Base-by-base conservation (phyloP, 2,113 vertebrate species). In the Apistogramma diplotaenia region DNA sequence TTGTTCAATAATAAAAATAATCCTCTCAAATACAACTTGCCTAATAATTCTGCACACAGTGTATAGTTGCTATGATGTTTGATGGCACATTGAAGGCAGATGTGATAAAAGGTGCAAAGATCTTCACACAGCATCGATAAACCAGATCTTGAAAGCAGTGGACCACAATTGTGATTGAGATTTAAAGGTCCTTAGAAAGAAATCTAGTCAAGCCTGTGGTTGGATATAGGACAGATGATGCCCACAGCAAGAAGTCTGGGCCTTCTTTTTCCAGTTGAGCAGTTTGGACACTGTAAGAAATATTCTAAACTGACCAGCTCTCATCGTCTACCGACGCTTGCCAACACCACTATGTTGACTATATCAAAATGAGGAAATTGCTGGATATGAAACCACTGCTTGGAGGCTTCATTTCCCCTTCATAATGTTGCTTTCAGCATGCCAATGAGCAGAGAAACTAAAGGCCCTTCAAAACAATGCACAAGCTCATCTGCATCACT, bases 391-490 rank as follows among this genome's bases (percentile, higher is more conserved):
- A 89, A 56, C 31, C 67, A 19, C 25, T 4, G 86, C 81, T 85
- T 27, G 25, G 54, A 87, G 84, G 74, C 76, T 88, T 92, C 46
- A 90, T 89, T 93, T 92, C 89, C 90, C 46, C 40, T 82, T 58
- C n/a, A 11, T 37, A 40, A 21, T 33, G n/a, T 67, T 70, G 8
- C 23, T 55, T 56, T 77, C 35, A 75, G 61, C 6, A 29, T 82
- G 60, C 27, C 51, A 81, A 54, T 51, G 27, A 81, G 62, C 21
- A 23, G 21, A 61, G 57, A 75, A 3, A 84, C 33, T n/a, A 35
- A 54, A 11, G 25, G 21, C 15, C 65, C 35, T 58, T 57, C 58
- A 23, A 74, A 74, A 83, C 18, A 46, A 75, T 5, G 8, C 4
- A 37, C 61, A 0, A 59, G 8, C 40, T 83, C 37, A 55, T 84